Base-by-base conservation (phyloP, 2,113 vertebrate species). In the Entomyzon cyanotis region DNA sequence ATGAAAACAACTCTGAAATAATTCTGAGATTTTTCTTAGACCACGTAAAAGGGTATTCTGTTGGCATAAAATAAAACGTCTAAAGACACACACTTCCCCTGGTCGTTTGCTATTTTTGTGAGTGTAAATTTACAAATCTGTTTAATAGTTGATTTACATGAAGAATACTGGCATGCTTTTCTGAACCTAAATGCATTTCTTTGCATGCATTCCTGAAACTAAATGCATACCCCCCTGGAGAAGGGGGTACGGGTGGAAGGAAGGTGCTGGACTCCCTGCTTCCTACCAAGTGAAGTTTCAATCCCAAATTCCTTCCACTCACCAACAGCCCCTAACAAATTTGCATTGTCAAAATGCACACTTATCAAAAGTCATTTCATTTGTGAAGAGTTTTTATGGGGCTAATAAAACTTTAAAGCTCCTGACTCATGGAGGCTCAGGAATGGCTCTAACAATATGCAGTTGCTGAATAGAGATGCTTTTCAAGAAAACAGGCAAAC, bases 381-480 rank as follows among this genome's bases (percentile, higher is more conserved):
- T 97, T 97, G 95, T 94, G 97, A 97, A 96, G 94, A 94, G 87
- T 69, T 97, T 98, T 98, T 98, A 98, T 95, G 96, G 90, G 92
- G 91, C 95, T 97, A 97, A 97, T 98, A 98, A 98, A 98, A 98
- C 94, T 97, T 98, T 97, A 98, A 97, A 98, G 97, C 93, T 94
- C 90, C 93, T 93, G 91, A 92, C 80, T 93, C 71, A 85, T 16
- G 33, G 90, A 92, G 92, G 90, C 87, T 87, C 53, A 76, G 77
- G 89, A 93, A 87, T 2, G 3, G 77, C 81, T 91, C 95, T 95
- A 92, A 97, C 93, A 90, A 88, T 81, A 96, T 44, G 73, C 47
- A 82, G 87, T 71, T 7, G 35, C 93, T 87, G 91, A 93, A 87
- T 50, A 56, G 94, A 82, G 91, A 87, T 82, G 79, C 52, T 90